phyloP scores from a whole-genome alignment of 2,888 invertebrate genomes.

The Trichopoda pennipes region DNA sequence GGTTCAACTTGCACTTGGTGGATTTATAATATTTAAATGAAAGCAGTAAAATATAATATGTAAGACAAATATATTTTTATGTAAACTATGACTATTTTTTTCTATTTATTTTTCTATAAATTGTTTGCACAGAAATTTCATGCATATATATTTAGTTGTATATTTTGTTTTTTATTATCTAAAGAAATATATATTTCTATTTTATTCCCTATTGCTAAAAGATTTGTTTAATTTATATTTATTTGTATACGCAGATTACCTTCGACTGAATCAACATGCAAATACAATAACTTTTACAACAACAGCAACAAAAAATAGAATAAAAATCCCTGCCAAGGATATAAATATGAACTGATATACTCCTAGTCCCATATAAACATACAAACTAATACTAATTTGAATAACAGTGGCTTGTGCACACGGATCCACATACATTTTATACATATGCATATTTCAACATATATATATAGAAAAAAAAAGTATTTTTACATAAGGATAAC shows the following conservation, averaged over 20 bases:
- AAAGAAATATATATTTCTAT: slow-evolving; percentile 1
- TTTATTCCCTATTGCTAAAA: slow-evolving; percentile 4
- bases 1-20: no score
- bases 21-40: no score
- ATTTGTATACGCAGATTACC: slow-evolving; percentile 53
- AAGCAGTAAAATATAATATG: no score
- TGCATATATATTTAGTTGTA: not conserved
- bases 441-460: no score
- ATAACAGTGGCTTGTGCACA: no score
- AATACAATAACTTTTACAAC: not conserved
- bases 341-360: slow-evolving; percentile 19
- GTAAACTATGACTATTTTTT: no score
- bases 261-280: slow-evolving; percentile 60
- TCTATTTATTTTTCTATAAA: no score
- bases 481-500: slow-evolving; percentile 55
- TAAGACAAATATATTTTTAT: no score
- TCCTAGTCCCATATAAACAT: no score
- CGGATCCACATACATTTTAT: no score
- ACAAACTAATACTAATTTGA: no score
- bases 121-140: not conserved
- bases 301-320: not conserved
- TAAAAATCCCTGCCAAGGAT: slow-evolving; percentile 31
- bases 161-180: not conserved
- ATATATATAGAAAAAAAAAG: slow-evolving; percentile 2
- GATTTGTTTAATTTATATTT: slow-evolving; percentile 45